These are phyloP conservation scores for Kryphioiulus occultus DNA, from an alignment of 2,888 invertebrate genomes.

Conservation along the genomic window DNA sequence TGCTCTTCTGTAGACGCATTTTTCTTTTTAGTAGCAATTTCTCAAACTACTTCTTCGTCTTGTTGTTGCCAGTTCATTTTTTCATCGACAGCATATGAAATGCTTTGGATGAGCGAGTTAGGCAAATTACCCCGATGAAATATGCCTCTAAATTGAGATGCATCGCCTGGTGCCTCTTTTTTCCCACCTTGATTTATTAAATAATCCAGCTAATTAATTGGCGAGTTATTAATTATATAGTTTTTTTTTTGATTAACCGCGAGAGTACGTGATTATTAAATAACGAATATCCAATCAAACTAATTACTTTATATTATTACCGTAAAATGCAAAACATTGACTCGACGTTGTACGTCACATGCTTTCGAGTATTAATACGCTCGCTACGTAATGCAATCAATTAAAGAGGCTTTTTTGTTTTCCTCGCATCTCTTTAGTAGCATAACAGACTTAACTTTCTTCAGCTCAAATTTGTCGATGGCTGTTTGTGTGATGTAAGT, in stretches of 20 bases:
- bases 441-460: too few relatives aligned
- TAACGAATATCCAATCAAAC: conserved; percentile 25
- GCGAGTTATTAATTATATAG: conserved; percentile 22
- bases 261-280: conserved; percentile 16
- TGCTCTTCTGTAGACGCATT: background rate
- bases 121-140: background rate
- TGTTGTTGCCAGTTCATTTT: conserved; percentile 37
- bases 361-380: background rate
- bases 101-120: background rate
- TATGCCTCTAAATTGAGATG: background rate
- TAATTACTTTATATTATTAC: conserved; percentile 27
- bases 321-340: background rate
- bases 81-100: background rate
- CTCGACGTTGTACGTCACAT: background rate
- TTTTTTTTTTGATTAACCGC: conserved; percentile 24
- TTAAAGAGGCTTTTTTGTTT: background rate
- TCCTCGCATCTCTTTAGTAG: too few relatives aligned
- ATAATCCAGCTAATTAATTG: conserved; percentile 7
- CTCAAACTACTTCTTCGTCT: background rate
- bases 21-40: background rate
- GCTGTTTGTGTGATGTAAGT: too few relatives aligned
- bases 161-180: background rate
- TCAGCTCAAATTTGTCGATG: too few relatives aligned
- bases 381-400: background rate
- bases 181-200: background rate